These are phyloP conservation scores for Sebastiscus albofasciatus DNA, from an alignment of 2,797 vertebrate genomes.

Conservation along the genomic window DNA sequence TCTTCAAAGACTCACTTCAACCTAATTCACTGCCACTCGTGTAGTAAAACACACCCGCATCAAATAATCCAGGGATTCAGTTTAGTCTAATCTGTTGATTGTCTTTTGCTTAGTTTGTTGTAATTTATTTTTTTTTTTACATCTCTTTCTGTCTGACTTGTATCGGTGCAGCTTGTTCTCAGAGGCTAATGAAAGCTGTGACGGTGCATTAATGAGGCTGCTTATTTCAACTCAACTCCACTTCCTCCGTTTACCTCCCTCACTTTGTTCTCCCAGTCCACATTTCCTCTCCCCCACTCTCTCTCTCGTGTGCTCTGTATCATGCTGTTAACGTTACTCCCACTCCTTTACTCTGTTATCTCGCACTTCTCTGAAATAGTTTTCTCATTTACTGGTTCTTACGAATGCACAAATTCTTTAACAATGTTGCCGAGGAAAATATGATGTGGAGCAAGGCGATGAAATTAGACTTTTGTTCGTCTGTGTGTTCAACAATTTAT, in stretches of 20 bases:
- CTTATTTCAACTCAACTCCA: conserved; percentile 84
- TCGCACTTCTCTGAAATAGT: conserved; percentile 23
- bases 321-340: conserved; percentile 35
- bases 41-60: conserved; percentile 19
- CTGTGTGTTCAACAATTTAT: not conserved
- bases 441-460: not conserved
- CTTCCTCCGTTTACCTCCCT: conserved; percentile 62
- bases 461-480: not conserved
- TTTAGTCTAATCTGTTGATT: conserved; percentile 41
- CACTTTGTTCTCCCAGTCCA: conserved; percentile 52
- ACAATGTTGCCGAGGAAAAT: conserved; percentile 14
- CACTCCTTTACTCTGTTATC: conserved; percentile 47
- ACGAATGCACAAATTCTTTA: conserved; percentile 20
- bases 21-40: conserved; percentile 21
- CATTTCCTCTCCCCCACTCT: conserved; percentile 49
- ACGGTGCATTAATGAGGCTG: conserved; percentile 90
- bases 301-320: conserved; percentile 28
- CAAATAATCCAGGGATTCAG: conserved; percentile 15
- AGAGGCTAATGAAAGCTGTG: conserved; percentile 91
- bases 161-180: conserved; percentile 80
- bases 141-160: conserved; percentile 83
- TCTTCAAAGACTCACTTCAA: conserved; percentile 64
- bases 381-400: conserved; percentile 18
- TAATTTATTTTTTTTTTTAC: conserved; percentile 36
- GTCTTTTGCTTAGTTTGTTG: conserved; percentile 40